Evolutionary conservation across 2,888 invertebrate genomes (phyloP).

Genomic region (Thumatha senex): DNA sequence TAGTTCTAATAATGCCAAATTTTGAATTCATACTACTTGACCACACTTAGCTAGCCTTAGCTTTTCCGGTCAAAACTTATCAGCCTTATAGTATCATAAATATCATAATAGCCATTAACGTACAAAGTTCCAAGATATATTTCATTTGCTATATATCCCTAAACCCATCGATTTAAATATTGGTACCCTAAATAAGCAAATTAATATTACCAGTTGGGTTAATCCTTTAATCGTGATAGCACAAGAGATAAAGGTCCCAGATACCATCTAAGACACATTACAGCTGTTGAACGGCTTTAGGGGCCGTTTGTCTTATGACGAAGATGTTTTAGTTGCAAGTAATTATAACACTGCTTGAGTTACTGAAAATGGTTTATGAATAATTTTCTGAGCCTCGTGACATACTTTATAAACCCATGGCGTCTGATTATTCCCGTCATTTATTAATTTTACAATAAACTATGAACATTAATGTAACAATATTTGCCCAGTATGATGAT

Average conservation of each 20-base stretch:
- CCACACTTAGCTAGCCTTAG: too few species aligned
- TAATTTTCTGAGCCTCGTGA: neutral
- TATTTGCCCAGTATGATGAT: too few species aligned
- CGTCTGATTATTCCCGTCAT: too few species aligned
- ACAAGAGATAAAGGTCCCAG: slow-evolving; percentile 8
- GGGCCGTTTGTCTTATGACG: slow-evolving; percentile 9
- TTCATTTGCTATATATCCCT: neutral
- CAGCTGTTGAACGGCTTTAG: slow-evolving; percentile 9
- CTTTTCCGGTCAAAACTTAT: too few species aligned
- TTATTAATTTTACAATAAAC: too few species aligned
- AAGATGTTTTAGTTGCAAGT: slow-evolving; percentile 4
- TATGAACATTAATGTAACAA: too few species aligned
- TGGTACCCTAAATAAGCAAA: slow-evolving; percentile 13
- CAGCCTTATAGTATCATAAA: too few species aligned
- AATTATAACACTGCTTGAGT: neutral
- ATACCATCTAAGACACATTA: slow-evolving; percentile 11
- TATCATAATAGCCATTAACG: too few species aligned
- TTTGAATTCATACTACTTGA: too few species aligned
- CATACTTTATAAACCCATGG: too few species aligned
- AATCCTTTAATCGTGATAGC: slow-evolving; percentile 16
- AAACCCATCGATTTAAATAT: slow-evolving; percentile 1
- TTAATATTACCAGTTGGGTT: slow-evolving; percentile 10
- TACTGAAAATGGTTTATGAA: neutral
- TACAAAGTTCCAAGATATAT: too few species aligned
- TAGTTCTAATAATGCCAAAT: too few species aligned